phyloP scores from a whole-genome alignment of 2,113 vertebrate species.

The Barbus barbus region DNA sequence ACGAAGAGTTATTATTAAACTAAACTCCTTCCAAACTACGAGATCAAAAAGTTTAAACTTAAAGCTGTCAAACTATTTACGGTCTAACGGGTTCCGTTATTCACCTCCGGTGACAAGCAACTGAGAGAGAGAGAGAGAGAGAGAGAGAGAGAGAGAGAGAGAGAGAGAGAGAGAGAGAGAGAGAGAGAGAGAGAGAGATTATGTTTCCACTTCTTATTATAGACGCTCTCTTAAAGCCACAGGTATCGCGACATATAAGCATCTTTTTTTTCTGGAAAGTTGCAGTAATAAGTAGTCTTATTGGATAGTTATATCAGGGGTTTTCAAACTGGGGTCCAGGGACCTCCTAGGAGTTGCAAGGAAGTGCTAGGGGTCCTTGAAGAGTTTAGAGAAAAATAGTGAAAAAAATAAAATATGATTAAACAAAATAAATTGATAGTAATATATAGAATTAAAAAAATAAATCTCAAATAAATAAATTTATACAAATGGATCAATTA shows the following conservation, averaged over 20 bases:
- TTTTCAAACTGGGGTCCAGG: background rate
- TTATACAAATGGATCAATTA: too few relatives aligned
- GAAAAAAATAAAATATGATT: too few relatives aligned
- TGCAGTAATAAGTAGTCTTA: background rate
- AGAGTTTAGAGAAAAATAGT: too few relatives aligned
- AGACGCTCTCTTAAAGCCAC: conserved; percentile 72
- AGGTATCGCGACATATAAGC: conserved; percentile 44
- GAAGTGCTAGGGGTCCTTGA: too few relatives aligned
- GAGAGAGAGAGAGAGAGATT: conserved; percentile 36
- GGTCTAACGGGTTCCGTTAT: conserved; percentile 14
- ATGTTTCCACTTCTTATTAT: conserved; percentile 56
- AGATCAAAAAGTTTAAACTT: background rate
- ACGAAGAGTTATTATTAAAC: background rate
- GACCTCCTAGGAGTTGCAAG: too few relatives aligned
- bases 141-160: background rate
- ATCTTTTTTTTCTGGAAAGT: background rate
- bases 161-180: background rate
- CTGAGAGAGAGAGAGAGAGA: background rate
- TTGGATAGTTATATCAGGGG: background rate
- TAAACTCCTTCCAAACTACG: background rate
- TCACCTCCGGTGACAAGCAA: background rate
- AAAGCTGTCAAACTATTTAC: background rate
- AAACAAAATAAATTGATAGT: too few relatives aligned
- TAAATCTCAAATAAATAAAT: too few relatives aligned
- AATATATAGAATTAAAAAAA: too few relatives aligned